These are phyloP conservation scores for Lomographa bimaculata DNA, from an alignment of 2,888 invertebrate genomes.

Conservation along the genomic window DNA sequence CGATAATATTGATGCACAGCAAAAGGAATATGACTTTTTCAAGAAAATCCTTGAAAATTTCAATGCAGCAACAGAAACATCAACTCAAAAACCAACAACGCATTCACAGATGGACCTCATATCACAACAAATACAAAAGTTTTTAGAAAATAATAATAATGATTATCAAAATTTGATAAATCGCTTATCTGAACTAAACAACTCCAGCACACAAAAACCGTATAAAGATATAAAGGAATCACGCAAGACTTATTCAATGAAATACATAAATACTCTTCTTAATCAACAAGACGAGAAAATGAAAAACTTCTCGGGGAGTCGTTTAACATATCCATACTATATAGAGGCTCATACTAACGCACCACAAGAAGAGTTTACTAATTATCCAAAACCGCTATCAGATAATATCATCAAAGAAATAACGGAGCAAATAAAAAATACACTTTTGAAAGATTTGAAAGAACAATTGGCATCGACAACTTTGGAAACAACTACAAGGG, in stretches of 20 bases:
- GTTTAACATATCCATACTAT: too few relatives aligned
- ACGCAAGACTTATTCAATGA: neutral
- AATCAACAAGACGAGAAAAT: constrained; percentile 1
- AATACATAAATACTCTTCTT: neutral
- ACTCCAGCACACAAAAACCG: too few relatives aligned
- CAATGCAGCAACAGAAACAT: neutral
- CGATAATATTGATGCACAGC: neutral
- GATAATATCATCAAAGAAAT: constrained; percentile 14
- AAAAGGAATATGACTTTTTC: constrained; percentile 1
- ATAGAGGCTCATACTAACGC: too few relatives aligned
- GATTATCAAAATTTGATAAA: neutral
- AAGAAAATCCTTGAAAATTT: constrained; percentile 1
- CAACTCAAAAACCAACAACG: constrained; percentile 4
- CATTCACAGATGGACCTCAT: constrained; percentile 3
- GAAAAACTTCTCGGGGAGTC: neutral
- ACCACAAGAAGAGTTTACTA: too few relatives aligned
- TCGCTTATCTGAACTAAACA: neutral
- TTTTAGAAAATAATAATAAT: constrained; percentile 4
- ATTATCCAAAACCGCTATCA: constrained; percentile 1
- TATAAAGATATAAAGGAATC: too few relatives aligned
- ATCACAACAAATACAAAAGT: constrained; percentile 5
- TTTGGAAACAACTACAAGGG: constrained; percentile 2
- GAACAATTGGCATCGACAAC: constrained; percentile 3
- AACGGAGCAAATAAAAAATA: constrained; percentile 12
- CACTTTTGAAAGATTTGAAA: constrained; percentile 15